Conservation (phyloP, 1,140 invertebrate species). For the Globodera ellingtonae region DNA sequence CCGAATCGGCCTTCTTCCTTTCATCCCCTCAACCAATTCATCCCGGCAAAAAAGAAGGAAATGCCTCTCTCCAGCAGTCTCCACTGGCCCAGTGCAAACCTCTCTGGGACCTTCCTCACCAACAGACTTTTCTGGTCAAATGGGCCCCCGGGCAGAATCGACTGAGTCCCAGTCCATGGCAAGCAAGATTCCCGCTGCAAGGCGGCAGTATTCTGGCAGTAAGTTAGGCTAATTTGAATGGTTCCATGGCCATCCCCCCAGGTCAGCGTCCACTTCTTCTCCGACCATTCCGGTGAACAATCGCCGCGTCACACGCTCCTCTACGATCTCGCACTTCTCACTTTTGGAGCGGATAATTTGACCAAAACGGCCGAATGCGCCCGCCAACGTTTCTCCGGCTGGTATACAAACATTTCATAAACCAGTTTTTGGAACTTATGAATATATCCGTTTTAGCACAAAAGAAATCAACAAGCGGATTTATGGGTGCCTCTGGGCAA, state of each 20-base stretch:
- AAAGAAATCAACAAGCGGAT: not conserved
- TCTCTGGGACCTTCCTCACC: slow-evolving; percentile 25
- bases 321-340: slow-evolving; percentile 34
- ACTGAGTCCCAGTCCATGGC: slow-evolving; percentile 13
- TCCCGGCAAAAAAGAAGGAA: not conserved
- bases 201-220: slow-evolving; percentile 21
- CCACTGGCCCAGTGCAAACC: slow-evolving; percentile 20
- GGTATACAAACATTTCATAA: not conserved
- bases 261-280: slow-evolving; percentile 26
- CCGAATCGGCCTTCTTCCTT: not conserved
- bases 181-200: slow-evolving; percentile 2
- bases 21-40: not conserved
- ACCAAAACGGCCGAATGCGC: not conserved
- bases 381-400: slow-evolving; percentile 14
- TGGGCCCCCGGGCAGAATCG: slow-evolving; percentile 16
- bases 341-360: not conserved
- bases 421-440: not conserved
- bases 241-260: not conserved
- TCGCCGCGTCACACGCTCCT: slow-evolving; percentile 20
- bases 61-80: not conserved
- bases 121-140: not conserved
- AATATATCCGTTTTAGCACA: not conserved
- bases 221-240: not conserved
- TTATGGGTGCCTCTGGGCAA: no score
- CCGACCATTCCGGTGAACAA: slow-evolving; percentile 22